Conservation (phyloP, 2,797 vertebrate species). For the Aselliscus stoliczkanus region DNA sequence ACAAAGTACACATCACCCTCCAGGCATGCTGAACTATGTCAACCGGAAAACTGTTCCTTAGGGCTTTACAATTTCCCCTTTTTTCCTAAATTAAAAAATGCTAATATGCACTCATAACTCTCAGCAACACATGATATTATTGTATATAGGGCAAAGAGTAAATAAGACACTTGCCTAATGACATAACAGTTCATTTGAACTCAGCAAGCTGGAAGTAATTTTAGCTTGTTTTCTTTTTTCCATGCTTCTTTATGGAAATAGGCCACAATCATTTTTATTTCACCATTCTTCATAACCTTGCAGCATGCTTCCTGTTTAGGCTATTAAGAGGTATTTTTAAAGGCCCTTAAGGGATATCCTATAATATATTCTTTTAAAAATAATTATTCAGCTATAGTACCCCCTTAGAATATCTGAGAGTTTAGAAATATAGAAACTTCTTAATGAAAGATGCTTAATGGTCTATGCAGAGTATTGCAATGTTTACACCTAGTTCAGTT, state of each 20-base stretch:
- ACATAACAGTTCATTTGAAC: slow-evolving; percentile 53
- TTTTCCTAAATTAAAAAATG: slow-evolving; percentile 64
- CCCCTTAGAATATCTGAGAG: slow-evolving; percentile 31
- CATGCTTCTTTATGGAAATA: slow-evolving; percentile 50
- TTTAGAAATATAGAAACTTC: slow-evolving; percentile 41
- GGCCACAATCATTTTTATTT: slow-evolving; percentile 43
- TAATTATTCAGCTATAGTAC: slow-evolving; percentile 57
- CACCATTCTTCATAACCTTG: slow-evolving; percentile 54
- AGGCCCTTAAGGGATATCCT: slow-evolving; percentile 53
- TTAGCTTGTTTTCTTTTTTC: background rate
- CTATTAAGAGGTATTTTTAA: slow-evolving; percentile 64
- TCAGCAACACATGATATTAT: slow-evolving; percentile 21
- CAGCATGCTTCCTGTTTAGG: slow-evolving; percentile 48
- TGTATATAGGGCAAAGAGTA: slow-evolving; percentile 53
- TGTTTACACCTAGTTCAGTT: slow-evolving; percentile 54
- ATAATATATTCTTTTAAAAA: slow-evolving; percentile 58
- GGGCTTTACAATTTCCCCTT: slow-evolving; percentile 22
- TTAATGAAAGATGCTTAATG: slow-evolving; percentile 60
- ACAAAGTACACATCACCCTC: background rate
- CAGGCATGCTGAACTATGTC: slow-evolving; percentile 3
- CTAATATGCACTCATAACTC: slow-evolving; percentile 49
- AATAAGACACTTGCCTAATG: slow-evolving; percentile 52
- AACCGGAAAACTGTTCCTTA: background rate
- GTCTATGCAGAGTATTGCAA: slow-evolving; percentile 2
- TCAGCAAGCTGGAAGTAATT: slow-evolving; percentile 48